Base-by-base conservation (phyloP, 2,113 vertebrate genomes). In the Corythoichthys intestinalis region DNA sequence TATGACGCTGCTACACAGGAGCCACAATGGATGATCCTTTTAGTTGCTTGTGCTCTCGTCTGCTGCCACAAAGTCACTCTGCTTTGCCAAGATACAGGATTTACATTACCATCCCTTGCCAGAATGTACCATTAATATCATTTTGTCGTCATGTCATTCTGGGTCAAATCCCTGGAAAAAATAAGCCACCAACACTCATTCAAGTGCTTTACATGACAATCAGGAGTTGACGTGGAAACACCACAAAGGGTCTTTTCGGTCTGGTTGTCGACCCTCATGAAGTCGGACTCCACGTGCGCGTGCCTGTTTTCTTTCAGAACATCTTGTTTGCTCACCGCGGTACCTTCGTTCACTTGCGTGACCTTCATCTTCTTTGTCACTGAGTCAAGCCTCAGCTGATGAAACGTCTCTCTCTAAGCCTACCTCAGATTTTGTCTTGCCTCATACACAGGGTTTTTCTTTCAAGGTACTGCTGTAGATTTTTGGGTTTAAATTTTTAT, bases 361-460 rank as follows among this genome's bases (percentile, higher is more conserved):
- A 64, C 78, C 70, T 74, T 75, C 38, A 41, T 76, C 72, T 87
- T 85, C 83, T 66, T 73, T 66, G 71, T 65, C 7, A 76, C 82
- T 84, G 83, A 88, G 83, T 78, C 71, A 59, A 73, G 66, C 63
- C 84, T 85, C 85, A 85, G 81, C 81, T 66, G 58, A 81, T 78
- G 75, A 87, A 83, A 62, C 81, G 79, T 81, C 85, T 81, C 85
- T 85, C 79, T 89, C 86, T 87, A 82, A 82, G 82, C 89, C 90
- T 93, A 92, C 91, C 92, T 93, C 92, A 85, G 80, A 90, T 86
- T 89, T 87, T 86, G 88, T 85, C 72, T 72, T 65, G 57, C 81
- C 88, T 87, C 73, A 70, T 75, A 48, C 67, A 70, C 71, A 77
- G 57, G 79, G 78, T 83, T 58, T 28, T 58, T 37, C 77, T 85